A percentile compares a stretch with the other conserved stretches of the same genome.
These are phyloP conservation scores for Serinus canaria DNA, from an alignment of 2,113 vertebrate species.

Conservation along the genomic window DNA sequence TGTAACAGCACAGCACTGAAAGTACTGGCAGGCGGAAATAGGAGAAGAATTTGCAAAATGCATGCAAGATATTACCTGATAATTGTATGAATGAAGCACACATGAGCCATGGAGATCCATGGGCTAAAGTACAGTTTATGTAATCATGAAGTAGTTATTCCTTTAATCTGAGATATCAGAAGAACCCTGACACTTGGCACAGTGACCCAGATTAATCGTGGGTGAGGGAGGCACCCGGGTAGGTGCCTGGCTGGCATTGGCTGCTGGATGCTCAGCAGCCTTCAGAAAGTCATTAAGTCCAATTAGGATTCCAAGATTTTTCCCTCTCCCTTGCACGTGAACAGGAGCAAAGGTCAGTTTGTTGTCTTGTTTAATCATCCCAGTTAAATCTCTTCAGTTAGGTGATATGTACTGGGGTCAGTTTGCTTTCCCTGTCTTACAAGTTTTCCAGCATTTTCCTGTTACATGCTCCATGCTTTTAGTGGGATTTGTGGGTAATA, in stretches of 20 bases:
- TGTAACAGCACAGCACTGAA: not conserved
- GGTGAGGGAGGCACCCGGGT: not conserved
- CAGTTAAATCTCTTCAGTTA: not conserved
- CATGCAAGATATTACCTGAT: not conserved
- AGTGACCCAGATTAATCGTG: conserved; percentile 48
- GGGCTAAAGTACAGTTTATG: conserved; percentile 49
- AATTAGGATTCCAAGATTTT: not conserved
- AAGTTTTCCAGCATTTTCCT: not conserved
- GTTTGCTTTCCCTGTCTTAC: not conserved
- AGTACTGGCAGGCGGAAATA: not conserved
- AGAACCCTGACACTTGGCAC: conserved; percentile 50
- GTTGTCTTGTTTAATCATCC: not conserved
- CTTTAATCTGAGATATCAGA: conserved; percentile 24
- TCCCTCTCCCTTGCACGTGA: not conserved
- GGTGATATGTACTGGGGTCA: not conserved
- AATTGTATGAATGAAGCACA: not conserved
- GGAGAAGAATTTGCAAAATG: not conserved
- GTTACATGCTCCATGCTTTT: not conserved
- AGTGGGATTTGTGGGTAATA: not conserved
- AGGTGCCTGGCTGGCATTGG: conserved; percentile 37
- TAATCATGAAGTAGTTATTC: not conserved
- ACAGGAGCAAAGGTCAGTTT: not conserved
- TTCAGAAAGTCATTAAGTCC: not conserved
- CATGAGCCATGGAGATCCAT: not conserved
- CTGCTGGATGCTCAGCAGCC: not conserved